Base-by-base conservation (phyloP, 2,113 vertebrate species). In the Gopherus evgoodei region DNA sequence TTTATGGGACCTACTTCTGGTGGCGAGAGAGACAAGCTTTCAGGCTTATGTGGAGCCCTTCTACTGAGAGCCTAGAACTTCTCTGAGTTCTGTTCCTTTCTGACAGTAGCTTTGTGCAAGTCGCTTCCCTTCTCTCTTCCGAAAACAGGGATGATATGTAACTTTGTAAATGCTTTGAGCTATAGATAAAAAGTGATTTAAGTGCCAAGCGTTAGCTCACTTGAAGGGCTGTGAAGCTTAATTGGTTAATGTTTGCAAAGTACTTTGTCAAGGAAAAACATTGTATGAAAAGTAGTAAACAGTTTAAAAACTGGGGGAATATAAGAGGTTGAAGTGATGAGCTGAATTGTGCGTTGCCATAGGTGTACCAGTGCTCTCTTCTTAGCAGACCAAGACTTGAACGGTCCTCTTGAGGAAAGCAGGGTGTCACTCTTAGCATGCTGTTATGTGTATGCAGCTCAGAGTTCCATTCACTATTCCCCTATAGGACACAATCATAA, bases 61-160 rank as follows among this genome's bases (percentile, higher is more conserved):
- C n/a, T 72, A 9, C 16, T 38, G n/a, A 54, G 0, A 1, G 4
- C 5, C 1, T 49, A 54, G 17, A 0, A 1, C 10, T 75, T 19
- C 89, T 1, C 89, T 1, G 1, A 21, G 16, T 47, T 76, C 75
- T 44, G 4, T 42, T 47, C 72, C 72, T 78, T 42, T 38, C 69
- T 78, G 75, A 14, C 42, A 27, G 5, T 25, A 78, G 3, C 0
- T 0, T 42, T 1, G 65, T 47, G 12, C 2, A 1, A 27, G 38
- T 78, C 11, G 35, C 80, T 57, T 57, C 0, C 3, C 21, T 35
- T 14, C 1, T 0, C 75, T 80, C 0, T 1, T 83, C 5, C 21
- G 0, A 1, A 1, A 22, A 29, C 3, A 0, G 25, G 56, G 92
- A n/a, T 78, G 81, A 9, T 42, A 76, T 16, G 59, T 62, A 72